phyloP scores from a whole-genome alignment of 2,113 vertebrate species.

The Procavia capensis region DNA sequence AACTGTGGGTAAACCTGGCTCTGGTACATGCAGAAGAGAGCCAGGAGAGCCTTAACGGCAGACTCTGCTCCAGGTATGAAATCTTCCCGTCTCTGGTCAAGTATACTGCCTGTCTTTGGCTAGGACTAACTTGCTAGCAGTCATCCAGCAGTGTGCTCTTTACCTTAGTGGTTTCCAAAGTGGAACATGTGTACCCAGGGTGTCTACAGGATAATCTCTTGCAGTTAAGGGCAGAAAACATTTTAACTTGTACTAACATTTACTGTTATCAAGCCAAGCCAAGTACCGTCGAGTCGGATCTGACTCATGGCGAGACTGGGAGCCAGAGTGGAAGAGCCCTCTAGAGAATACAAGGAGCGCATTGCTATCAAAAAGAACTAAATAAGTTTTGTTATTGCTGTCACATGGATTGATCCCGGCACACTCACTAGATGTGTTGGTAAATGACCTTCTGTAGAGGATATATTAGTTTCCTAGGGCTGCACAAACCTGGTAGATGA shows the following conservation, averaged over 20 bases:
- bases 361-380: conserved; percentile 39
- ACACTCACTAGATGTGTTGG: neutral
- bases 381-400: neutral
- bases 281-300: too few relatives aligned
- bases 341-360: too few relatives aligned
- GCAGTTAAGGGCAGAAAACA: neutral
- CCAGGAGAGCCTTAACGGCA: neutral
- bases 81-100: neutral
- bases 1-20: neutral
- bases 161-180: neutral
- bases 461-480: neutral
- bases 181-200: fast-evolving
- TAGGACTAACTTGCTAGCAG: neutral
- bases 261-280: neutral
- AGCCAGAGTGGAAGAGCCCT: too few relatives aligned
- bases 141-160: neutral
- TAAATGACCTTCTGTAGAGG: neutral
- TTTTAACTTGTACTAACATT: neutral
- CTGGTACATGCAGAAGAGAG: neutral
- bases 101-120: too few relatives aligned
- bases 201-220: neutral
- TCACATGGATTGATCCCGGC: neutral
- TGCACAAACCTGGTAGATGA: neutral
- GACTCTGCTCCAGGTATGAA: neutral
- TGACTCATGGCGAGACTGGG: too few relatives aligned